phyloP scores from a whole-genome alignment of 2,797 vertebrate genomes.

The Danio choprae region DNA sequence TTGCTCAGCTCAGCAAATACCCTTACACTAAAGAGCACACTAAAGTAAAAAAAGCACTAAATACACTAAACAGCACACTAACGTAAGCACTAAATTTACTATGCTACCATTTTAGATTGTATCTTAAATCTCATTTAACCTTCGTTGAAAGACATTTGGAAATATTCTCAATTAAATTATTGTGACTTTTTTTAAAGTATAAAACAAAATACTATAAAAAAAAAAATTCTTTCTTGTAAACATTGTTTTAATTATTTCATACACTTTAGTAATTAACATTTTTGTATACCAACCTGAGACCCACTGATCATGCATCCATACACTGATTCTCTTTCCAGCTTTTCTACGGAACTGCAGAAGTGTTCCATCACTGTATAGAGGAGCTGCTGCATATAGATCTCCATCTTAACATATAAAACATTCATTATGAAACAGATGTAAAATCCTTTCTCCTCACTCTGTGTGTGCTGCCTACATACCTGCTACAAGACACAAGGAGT shows the following conservation, averaged over 20 bases:
- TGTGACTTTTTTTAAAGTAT: too few relatives aligned
- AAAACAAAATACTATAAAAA: too few relatives aligned
- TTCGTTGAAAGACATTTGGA: neutral
- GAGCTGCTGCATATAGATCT: constrained; percentile 78
- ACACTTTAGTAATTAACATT: too few relatives aligned
- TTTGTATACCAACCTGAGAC: constrained; percentile 75
- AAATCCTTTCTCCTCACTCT: constrained; percentile 28
- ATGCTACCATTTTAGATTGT: too few relatives aligned
- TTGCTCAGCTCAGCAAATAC: neutral
- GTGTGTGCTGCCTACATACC: constrained; percentile 68
- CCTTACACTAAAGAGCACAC: neutral
- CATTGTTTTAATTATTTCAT: too few relatives aligned
- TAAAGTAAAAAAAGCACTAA: neutral
- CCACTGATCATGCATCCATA: constrained; percentile 81
- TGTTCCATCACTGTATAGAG: constrained; percentile 71
- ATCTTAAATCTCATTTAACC: neutral
- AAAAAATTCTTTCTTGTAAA: too few relatives aligned
- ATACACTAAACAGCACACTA: too few relatives aligned
- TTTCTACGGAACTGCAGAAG: constrained; percentile 78
- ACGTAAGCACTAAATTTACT: too few relatives aligned
- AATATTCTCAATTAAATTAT: neutral
- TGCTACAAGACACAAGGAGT: constrained; percentile 72
- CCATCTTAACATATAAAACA: constrained; percentile 68
- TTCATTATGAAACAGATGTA: neutral
- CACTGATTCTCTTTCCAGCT: constrained; percentile 65